phyloP scores from a whole-genome alignment of 2,797 vertebrate genomes.

The Pangasius macronema region DNA sequence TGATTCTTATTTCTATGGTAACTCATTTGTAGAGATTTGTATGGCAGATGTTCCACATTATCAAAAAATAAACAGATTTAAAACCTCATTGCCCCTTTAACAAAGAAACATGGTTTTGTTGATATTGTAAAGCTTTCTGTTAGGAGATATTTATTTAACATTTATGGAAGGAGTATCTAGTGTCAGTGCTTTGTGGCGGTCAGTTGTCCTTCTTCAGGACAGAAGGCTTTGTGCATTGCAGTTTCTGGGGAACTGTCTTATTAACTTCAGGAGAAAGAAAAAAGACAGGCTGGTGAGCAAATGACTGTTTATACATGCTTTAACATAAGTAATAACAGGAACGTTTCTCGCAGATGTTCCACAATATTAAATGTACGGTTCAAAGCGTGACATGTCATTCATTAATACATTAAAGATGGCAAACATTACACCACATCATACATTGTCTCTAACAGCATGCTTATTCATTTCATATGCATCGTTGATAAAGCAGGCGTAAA shows the following conservation, averaged over 20 bases:
- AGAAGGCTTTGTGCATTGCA: neutral
- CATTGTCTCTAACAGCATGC: neutral
- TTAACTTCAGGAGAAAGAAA: neutral
- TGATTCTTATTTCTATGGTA: neutral
- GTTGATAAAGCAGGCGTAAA: conserved; percentile 65
- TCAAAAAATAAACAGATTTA: neutral
- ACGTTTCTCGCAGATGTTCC: neutral
- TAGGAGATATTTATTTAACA: neutral
- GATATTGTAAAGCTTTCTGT: neutral
- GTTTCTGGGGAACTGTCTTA: neutral
- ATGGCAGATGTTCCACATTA: neutral
- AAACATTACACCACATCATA: neutral
- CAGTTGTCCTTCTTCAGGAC: neutral
- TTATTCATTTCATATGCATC: conserved; percentile 35
- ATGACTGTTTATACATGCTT: neutral
- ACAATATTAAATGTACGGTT: neutral
- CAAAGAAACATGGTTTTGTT: neutral
- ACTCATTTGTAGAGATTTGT: neutral
- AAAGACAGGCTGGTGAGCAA: neutral
- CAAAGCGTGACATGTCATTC: neutral
- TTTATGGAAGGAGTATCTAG: neutral
- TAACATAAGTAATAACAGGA: neutral
- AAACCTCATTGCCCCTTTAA: neutral
- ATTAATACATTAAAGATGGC: neutral
- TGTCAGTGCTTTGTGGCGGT: neutral